Evolutionary conservation across 2,113 vertebrate species (phyloP).

Genomic region (Anarhynchus alexandrinus): DNA sequence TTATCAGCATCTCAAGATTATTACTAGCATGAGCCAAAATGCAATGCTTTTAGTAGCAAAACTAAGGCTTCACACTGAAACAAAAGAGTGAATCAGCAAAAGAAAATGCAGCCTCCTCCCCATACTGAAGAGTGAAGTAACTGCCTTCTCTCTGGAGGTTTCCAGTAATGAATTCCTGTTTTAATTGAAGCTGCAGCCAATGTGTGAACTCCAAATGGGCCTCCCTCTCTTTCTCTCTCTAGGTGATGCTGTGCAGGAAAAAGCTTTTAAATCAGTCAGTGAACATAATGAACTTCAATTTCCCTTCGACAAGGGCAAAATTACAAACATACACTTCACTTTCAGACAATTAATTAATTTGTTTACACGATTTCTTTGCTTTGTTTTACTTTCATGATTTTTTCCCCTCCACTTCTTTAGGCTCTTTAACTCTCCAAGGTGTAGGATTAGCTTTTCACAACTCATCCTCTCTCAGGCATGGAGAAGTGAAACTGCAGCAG

Average conservation of each 20-base stretch:
- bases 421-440: constrained; percentile 48
- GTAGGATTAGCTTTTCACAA: constrained; percentile 48
- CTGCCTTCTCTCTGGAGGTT: constrained; percentile 59
- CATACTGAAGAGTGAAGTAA: not conserved
- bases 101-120: not conserved
- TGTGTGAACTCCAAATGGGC: constrained; percentile 9
- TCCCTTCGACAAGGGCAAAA: constrained; percentile 73
- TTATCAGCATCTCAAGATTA: not conserved
- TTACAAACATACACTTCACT: constrained; percentile 73
- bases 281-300: constrained; percentile 74
- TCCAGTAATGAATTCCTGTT: constrained; percentile 71
- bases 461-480: not conserved
- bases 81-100: constrained; percentile 18
- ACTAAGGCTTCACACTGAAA: not conserved
- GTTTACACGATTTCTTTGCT: constrained; percentile 73
- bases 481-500: not conserved
- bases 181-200: constrained; percentile 68
- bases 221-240: constrained; percentile 39
- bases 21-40: not conserved
- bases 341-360: constrained; percentile 82
- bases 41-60: not conserved
- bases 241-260: constrained; percentile 29
- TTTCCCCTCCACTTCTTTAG: not conserved
- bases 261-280: constrained; percentile 72
- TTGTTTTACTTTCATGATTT: constrained; percentile 70